These are phyloP conservation scores for Antedon mediterranea DNA, from an alignment of 53 echinoderm and acorn worm species.

Conservation along the genomic window DNA sequence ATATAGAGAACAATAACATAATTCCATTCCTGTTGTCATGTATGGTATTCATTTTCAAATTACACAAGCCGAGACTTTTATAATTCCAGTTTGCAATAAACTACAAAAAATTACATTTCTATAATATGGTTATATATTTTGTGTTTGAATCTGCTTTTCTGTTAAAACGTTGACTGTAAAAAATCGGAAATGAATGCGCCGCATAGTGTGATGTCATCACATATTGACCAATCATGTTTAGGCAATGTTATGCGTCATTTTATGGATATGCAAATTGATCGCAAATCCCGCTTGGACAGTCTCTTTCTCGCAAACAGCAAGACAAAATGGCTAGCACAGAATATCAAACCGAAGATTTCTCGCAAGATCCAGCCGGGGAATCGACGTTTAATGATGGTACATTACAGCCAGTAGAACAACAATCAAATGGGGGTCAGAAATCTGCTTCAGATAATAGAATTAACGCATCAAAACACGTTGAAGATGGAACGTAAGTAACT, in stretches of 20 bases:
- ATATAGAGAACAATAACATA: no score
- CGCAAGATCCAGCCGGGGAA: neutral
- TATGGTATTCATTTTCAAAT: no score
- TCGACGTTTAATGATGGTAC: neutral
- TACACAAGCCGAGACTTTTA: no score
- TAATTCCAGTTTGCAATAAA: no score
- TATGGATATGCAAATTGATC: neutral
- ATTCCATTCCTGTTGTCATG: no score
- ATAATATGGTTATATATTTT: no score
- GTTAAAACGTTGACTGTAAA: neutral
- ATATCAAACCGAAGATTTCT: neutral
- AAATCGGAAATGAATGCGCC: neutral
- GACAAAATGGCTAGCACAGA: neutral
- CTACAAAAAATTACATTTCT: no score
- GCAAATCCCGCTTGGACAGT: neutral
- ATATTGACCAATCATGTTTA: neutral
- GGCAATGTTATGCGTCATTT: neutral
- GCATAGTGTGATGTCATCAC: neutral
- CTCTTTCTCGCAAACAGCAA: neutral
- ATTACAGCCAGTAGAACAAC: neutral
- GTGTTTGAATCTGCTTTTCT: neutral
- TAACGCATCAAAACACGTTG: neutral
- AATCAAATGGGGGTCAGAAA: neutral
- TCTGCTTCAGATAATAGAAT: neutral
- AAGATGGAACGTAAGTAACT: neutral